Evolutionary conservation across 2,888 invertebrate species (phyloP), one percentile per base, ranked within the genome.

Genomic region (Synergus itoensis): DNA sequence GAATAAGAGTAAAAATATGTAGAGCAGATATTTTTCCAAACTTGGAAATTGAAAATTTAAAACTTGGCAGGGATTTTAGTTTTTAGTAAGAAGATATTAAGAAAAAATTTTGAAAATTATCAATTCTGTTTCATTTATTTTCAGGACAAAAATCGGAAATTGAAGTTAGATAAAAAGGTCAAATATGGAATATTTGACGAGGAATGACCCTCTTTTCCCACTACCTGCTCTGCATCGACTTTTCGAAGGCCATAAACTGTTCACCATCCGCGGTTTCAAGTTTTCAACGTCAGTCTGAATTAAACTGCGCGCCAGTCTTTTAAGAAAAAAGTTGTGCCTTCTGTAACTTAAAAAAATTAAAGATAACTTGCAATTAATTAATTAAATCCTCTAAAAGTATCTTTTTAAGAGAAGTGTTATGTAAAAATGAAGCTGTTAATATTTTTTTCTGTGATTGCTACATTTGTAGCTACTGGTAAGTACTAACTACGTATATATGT

Each of bases 191-290:
- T 28, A 14, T 28, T 28, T 62, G 0, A 11, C 14, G 21, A 7
- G 62, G 62, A 62, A 28, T 28, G 62, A 28, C 21, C 62, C 1
- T 62, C 18, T 48, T 36, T 73, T 53, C 73, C 73, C 73, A 73
- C 73, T 53, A 73, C 73, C 11, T 28, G 12, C 5, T 14, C n/a
- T n/a, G n/a, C 62, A 53, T 73, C n/a, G 48, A 73, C 41, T 65
- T 73, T 73, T 48, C 28, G 73, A 73, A 73, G 73, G 73, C 73
- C 73, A 53, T 53, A 53, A 53, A 53, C 48, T 36, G 73, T 62
- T 18, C 21, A 53, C 48, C 53, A 53, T 28, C 14, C 21, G 62
- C 62, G 12, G 18, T 18, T 53, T 5, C 9, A 28, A 21, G 69
- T 69, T 73, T 67, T 36, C n/a, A 73, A 48, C 53, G 48, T 73